Base-by-base conservation (phyloP, 2,888 invertebrate genomes). In the Pelosia muscerda region DNA sequence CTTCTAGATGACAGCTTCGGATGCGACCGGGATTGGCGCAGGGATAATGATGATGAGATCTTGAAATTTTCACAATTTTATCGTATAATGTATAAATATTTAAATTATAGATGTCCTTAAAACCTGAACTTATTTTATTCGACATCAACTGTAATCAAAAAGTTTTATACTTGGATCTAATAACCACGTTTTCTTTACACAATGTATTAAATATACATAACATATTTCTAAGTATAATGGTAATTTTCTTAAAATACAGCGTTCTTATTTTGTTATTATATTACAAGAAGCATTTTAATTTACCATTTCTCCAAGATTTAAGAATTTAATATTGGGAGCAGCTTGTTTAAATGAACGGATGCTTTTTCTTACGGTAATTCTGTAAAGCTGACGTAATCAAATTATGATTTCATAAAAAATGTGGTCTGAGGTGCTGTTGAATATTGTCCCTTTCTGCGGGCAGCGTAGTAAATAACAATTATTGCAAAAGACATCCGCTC, bases 271-370 rank as follows among this genome's bases (percentile, higher is more conserved):
- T 72, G 66, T 59, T 73, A 72, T 73, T 71, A 73, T 71, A 65
- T 68, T 70, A 64, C 61, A 75, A 67, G 77, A 80, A 80, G 81
- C 82, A 86, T 85, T 87, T 87, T 86, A 84, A 85, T 86, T 81
- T 77, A 83, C 81, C 84, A 81, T 81, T 81, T 84, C 83, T 70
- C 77, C 80, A 84, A 87, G 86, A 87, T 89, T 90, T 89, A 87
- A 87, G 89, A 91, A 90, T 91, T 89, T 91, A 92, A 92, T 92
- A 92, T 91, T 86, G 87, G 90, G 84, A 88, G 88, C 91, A 90
- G 90, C 90, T 90, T 91, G 90, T 86, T 86, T 86, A 83, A 90
- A 90, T 90, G 89, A 88, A 85, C 81, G 84, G 86, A 85, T 87
- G 86, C 84, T 88, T 88, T 86, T 89, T 89, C 49, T 88, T 89